phyloP scores from a whole-genome alignment of 2,888 invertebrate genomes.

The Rotaria magnacalcarata region DNA sequence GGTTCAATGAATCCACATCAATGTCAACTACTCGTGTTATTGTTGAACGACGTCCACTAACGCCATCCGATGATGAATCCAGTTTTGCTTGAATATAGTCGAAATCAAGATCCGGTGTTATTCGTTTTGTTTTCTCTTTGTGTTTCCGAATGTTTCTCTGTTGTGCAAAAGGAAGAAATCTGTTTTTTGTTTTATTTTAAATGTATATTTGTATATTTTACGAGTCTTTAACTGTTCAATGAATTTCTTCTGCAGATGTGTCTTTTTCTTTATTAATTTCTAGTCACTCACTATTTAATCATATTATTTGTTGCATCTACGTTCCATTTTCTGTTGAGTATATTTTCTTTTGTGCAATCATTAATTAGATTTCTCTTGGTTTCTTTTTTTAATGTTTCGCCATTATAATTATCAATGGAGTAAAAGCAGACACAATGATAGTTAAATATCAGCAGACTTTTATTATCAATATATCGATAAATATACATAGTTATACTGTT shows the following conservation, averaged over 20 bases:
- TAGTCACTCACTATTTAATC: not conserved
- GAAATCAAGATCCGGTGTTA: not conserved
- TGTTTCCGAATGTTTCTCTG: not conserved
- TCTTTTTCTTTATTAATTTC: not conserved
- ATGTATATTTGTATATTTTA: not conserved
- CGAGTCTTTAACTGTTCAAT: not conserved
- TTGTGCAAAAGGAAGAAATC: not conserved
- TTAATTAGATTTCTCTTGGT: not conserved
- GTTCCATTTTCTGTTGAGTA: not conserved
- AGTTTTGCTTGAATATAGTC: not conserved
- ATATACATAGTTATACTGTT: not conserved
- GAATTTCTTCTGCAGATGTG: not conserved
- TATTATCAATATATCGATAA: not conserved
- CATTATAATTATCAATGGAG: not conserved
- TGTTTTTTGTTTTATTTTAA: not conserved
- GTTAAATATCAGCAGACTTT: not conserved
- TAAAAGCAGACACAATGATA: not conserved
- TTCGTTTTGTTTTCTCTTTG: not conserved
- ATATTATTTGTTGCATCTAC: not conserved
- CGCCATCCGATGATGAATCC: conserved; percentile 4
- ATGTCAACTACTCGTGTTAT: conserved; percentile 12
- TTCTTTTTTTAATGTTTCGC: not conserved
- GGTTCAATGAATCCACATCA: not conserved
- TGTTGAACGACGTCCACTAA: conserved; percentile 20
- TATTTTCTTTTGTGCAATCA: not conserved